phyloP scores from a whole-genome alignment of 2,797 vertebrate species.

The Okamejei kenojei region DNA sequence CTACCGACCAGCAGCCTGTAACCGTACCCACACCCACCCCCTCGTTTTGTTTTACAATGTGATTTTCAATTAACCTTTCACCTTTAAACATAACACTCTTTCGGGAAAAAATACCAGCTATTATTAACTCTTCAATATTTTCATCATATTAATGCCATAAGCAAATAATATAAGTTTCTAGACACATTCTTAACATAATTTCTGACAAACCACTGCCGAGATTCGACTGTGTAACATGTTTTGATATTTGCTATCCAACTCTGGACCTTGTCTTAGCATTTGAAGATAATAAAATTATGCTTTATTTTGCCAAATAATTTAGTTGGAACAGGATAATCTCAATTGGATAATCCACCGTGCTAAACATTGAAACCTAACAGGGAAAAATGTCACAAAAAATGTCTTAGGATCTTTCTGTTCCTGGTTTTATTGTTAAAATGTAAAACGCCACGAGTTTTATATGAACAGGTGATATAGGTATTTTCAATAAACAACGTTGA shows the following conservation, averaged over 20 bases:
- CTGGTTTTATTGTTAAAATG: background rate
- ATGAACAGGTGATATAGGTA: background rate
- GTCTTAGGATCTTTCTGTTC: background rate
- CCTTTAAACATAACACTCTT: background rate
- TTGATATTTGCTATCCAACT: background rate
- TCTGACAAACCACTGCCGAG: background rate
- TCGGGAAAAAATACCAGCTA: background rate
- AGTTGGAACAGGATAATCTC: background rate
- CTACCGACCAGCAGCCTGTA: too few species aligned
- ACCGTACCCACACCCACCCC: too few species aligned
- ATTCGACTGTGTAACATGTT: background rate
- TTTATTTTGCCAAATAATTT: background rate
- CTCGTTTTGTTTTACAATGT: background rate
- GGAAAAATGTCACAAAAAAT: background rate
- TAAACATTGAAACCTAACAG: background rate
- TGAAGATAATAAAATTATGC: background rate
- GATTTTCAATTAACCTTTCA: background rate
- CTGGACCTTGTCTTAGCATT: background rate
- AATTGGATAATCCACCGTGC: background rate
- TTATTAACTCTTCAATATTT: background rate
- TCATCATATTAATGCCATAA: background rate
- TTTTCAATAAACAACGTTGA: background rate
- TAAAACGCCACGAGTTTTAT: background rate
- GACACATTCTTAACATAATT: background rate
- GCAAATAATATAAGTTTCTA: background rate